Conservation (phyloP, 2,888 invertebrate species). For the Drosophila setosimentum region DNA sequence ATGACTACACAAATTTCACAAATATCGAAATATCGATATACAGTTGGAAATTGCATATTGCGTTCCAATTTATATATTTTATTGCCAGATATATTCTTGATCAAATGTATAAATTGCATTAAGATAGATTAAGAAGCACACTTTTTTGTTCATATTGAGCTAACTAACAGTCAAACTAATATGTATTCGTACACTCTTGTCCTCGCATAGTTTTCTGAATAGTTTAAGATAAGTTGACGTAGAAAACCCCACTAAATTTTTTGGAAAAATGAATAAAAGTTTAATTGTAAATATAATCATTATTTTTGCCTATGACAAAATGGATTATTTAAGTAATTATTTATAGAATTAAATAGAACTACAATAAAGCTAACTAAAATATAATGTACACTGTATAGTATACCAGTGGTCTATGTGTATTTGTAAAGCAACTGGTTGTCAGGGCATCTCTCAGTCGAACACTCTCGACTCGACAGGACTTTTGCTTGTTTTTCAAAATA, state of each 20-base stretch:
- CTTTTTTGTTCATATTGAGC: background rate
- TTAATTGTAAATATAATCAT: background rate
- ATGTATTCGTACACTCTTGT: background rate
- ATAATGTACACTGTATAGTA: background rate
- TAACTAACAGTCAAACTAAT: background rate
- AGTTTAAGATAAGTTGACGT: background rate
- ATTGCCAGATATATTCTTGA: background rate
- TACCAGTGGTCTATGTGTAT: background rate
- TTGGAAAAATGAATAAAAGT: background rate
- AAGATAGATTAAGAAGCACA: background rate
- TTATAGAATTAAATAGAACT: background rate
- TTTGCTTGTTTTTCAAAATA: slow-evolving; percentile 47
- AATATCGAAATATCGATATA: background rate
- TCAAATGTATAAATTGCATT: background rate
- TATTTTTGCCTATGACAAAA: background rate
- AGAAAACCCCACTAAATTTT: background rate
- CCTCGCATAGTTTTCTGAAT: background rate
- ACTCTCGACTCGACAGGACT: background rate
- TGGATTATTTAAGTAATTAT: background rate
- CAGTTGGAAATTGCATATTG: background rate
- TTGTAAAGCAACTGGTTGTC: background rate
- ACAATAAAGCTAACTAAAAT: background rate
- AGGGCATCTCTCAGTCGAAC: background rate
- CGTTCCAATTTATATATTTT: background rate
- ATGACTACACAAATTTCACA: background rate